Conservation (phyloP, 2,888 invertebrate genomes). For the Diplazon laetatorius region DNA sequence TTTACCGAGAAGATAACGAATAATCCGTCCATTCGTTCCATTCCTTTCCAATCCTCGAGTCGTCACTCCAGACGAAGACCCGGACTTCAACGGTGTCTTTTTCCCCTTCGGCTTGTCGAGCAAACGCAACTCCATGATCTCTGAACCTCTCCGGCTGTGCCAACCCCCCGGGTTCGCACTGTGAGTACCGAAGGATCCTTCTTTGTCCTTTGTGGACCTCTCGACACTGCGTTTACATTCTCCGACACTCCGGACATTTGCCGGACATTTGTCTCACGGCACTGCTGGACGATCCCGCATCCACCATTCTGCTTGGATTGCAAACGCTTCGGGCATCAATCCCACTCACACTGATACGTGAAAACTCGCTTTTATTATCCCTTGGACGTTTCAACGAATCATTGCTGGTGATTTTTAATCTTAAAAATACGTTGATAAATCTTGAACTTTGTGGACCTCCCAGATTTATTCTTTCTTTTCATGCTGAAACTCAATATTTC, state of each 20-base stretch:
- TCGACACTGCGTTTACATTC: constrained; percentile 38
- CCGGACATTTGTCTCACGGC: constrained; percentile 45
- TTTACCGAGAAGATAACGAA: constrained; percentile 23
- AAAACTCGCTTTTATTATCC: background rate
- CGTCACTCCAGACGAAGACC: constrained; percentile 5
- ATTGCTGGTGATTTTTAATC: constrained; percentile 35
- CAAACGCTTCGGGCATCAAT: constrained; percentile 41
- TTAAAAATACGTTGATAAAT: constrained; percentile 14
- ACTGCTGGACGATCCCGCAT: background rate
- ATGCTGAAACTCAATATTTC: background rate
- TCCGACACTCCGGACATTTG: constrained; percentile 37
- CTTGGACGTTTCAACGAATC: constrained; percentile 1
- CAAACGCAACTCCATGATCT: constrained; percentile 33
- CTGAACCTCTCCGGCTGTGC: constrained; percentile 39
- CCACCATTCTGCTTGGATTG: constrained; percentile 3
- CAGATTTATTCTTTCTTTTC: background rate
- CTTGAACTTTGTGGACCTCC: background rate
- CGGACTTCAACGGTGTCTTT: background rate
- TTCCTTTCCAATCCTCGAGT: constrained; percentile 9
- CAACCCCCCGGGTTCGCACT: background rate
- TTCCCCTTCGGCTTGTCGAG: constrained; percentile 6
- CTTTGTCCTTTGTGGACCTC: constrained; percentile 28
- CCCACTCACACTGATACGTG: constrained; percentile 14
- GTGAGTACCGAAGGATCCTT: constrained; percentile 23
- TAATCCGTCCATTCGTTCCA: constrained; percentile 27